These are phyloP conservation scores for Aldrovandia affinis DNA, from an alignment of 2,797 vertebrate species.

Conservation along the genomic window DNA sequence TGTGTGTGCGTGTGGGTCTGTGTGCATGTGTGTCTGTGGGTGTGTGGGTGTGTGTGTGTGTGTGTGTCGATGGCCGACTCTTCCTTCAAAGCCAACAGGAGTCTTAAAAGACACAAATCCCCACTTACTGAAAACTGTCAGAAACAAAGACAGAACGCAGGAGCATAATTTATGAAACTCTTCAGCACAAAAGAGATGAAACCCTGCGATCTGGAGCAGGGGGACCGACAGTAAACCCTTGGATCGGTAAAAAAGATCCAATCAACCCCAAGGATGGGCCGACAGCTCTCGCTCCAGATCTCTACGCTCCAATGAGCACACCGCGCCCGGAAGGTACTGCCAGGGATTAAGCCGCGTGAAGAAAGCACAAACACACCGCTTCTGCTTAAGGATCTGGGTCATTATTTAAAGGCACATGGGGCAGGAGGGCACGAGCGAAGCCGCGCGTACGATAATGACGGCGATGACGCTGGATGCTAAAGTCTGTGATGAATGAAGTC, in stretches of 20 bases:
- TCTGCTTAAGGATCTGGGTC: constrained; percentile 9
- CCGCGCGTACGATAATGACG: not conserved
- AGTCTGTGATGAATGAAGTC: constrained; percentile 1
- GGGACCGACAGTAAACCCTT: not conserved
- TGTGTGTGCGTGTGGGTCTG: too few relatives aligned
- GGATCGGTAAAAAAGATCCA: not conserved
- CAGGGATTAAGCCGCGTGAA: not conserved
- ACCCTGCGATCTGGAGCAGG: constrained; percentile 2
- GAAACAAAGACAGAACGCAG: not conserved
- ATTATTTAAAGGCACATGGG: constrained; percentile 4
- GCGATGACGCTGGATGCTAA: not conserved
- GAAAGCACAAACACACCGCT: not conserved
- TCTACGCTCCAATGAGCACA: not conserved
- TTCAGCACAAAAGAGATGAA: constrained; percentile 8
- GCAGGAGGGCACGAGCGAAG: not conserved
- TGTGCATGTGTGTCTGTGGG: not conserved
- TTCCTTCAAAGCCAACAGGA: not conserved
- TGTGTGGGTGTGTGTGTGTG: not conserved
- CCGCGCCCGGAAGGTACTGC: not conserved
- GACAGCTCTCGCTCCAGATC: not conserved
- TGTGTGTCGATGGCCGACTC: not conserved
- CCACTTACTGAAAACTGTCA: not conserved
- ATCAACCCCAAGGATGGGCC: not conserved
- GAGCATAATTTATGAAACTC: not conserved
- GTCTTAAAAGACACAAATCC: not conserved